Base-by-base conservation (phyloP, 2,888 invertebrate genomes). In the Pycnomerus fuliginosus region DNA sequence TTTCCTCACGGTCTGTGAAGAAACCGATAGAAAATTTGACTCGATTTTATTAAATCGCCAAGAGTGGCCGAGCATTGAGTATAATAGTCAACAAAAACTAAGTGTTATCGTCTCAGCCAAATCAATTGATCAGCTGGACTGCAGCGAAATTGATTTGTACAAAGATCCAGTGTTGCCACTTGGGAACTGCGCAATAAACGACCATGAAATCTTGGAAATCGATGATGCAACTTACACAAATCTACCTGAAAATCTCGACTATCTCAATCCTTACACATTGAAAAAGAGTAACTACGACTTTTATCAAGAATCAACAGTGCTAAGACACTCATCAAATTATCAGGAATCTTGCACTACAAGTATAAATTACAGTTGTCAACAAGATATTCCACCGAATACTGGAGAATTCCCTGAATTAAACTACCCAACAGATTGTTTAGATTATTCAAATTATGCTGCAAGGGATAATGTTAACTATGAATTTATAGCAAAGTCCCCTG, bases 21-120 rank as follows among this genome's bases (percentile, higher is more conserved):
- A 61, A 8, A 64, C 71, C 2, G 68, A 72, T 35, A 58, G 56
- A 29, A 68, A 69, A 55, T 71, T 73, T 45, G 70, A 72, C 27
- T 55, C 64, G 1, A 55, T 68, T 42, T 35, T 54, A 12, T 44
- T 46, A 29, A 42, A 44, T 14, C 32, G 52, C 24, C 41, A 24
- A 16, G 30, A 48, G 20, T 38, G 41, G 35, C 12, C 29, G 10
- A 41, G 32, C 12, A 36, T 37, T 23, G 16, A 33, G 1, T 40
- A 48, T 17, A 31, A 27, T 20, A 36, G 27, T 1, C 48, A 51
- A 22, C 52, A 47, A 33, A 51, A 56, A 36, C 50, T 48, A 44
- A 58, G 53, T 33, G 57, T 60, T 12, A 58, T 58, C 27, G 58
- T 60, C 1, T 52, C 47, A 20, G 46, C 48, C 15, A 55, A 50